These are phyloP conservation scores for Plectrocnemia conspersa DNA, from an alignment of 1,140 invertebrate species.

Conservation along the genomic window DNA sequence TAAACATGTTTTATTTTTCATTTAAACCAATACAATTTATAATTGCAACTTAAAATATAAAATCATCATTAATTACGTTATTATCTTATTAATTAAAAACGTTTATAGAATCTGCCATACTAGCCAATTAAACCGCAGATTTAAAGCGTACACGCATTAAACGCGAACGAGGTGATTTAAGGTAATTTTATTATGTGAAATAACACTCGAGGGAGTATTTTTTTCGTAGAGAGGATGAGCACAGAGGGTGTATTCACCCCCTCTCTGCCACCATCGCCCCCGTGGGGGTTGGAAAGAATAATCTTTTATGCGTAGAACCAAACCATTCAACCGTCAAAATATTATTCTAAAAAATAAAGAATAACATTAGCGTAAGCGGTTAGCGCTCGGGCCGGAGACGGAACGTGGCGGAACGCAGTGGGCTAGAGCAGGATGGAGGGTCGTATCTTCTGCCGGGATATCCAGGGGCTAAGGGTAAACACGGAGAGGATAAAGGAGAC, in stretches of 20 bases:
- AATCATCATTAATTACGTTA: too few relatives aligned
- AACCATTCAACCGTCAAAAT: slow-evolving; percentile 36
- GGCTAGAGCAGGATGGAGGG: slow-evolving; percentile 34
- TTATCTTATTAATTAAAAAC: too few relatives aligned
- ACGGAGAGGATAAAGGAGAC: slow-evolving; percentile 27
- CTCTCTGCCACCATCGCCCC: not conserved
- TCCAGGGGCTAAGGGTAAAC: slow-evolving; percentile 34
- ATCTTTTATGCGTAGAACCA: slow-evolving; percentile 33
- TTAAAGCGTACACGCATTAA: slow-evolving; percentile 6
- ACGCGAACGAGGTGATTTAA: slow-evolving; percentile 2
- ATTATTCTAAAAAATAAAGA: slow-evolving; percentile 38
- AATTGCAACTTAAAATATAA: too few relatives aligned
- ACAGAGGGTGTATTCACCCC: not conserved
- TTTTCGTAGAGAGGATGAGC: not conserved
- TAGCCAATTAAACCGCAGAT: too few relatives aligned
- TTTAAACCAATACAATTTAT: too few relatives aligned
- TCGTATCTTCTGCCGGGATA: slow-evolving; percentile 37
- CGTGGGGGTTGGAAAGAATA: slow-evolving; percentile 29
- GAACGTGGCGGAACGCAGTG: not conserved
- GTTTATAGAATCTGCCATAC: too few relatives aligned
- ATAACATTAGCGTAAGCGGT: slow-evolving; percentile 37
- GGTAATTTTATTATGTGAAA: slow-evolving; percentile 5
- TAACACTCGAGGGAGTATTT: slow-evolving; percentile 2
- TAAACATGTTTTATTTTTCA: too few relatives aligned
- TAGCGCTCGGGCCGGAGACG: slow-evolving; percentile 16